Conservation (phyloP, 2,113 vertebrate species). For the Cottus gobio region DNA sequence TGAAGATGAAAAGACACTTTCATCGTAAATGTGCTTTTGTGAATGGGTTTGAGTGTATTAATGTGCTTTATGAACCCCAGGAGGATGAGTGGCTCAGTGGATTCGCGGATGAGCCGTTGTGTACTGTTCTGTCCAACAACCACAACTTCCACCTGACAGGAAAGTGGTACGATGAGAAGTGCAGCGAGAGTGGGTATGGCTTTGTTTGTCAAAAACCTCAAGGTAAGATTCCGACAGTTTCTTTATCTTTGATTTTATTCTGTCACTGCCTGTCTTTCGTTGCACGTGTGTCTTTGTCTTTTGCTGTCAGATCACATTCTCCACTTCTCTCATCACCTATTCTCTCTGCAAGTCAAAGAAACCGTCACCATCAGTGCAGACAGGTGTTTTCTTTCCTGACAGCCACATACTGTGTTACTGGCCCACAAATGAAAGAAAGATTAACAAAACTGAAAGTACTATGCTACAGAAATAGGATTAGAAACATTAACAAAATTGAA, state of each 20-base stretch:
- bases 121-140: slow-evolving; percentile 90
- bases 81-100: slow-evolving; percentile 69
- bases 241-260: background rate
- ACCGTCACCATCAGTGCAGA: background rate
- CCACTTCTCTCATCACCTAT: background rate
- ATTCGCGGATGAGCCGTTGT: slow-evolving; percentile 77
- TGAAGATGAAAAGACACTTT: background rate
- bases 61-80: slow-evolving; percentile 34
- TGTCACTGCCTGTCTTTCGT: background rate
- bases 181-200: slow-evolving; percentile 86
- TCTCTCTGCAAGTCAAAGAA: background rate
- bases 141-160: slow-evolving; percentile 91
- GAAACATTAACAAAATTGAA: background rate
- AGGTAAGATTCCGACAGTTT: slow-evolving; percentile 78
- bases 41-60: background rate
- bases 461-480: background rate
- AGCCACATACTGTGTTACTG: background rate
- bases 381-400: background rate
- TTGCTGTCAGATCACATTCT: slow-evolving; percentile 7
- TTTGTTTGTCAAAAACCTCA: slow-evolving; percentile 93
- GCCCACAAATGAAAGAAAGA: background rate
- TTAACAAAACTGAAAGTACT: background rate
- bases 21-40: background rate
- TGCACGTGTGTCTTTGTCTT: background rate
- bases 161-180: slow-evolving; percentile 94